phyloP scores from a whole-genome alignment of 1,140 invertebrate genomes.

The Aphelenchoides besseyi region DNA sequence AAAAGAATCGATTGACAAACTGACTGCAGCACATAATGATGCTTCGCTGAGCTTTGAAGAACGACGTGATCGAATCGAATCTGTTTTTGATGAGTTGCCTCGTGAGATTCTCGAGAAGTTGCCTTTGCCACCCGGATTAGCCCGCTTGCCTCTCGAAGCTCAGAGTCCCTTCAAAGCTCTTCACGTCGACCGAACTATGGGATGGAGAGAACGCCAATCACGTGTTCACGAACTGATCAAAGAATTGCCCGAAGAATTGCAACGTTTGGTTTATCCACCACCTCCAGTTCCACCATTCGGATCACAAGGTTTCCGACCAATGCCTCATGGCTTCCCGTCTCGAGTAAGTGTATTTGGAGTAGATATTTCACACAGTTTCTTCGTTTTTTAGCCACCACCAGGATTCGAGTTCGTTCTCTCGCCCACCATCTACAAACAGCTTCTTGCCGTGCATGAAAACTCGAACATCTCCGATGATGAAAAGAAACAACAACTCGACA shows the following conservation, averaged over 20 bases:
- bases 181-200: constrained; percentile 1
- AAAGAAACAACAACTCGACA: constrained; percentile 25
- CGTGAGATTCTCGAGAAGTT: constrained; percentile 5
- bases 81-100: constrained; percentile 13
- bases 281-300: neutral
- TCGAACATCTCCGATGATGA: constrained; percentile 1
- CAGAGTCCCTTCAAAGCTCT: neutral
- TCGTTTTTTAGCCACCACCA: constrained; percentile 19
- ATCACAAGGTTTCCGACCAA: neutral
- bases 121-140: constrained; percentile 9
- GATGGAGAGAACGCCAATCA: neutral
- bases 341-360: neutral
- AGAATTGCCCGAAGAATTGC: neutral
- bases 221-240: constrained; percentile 8
- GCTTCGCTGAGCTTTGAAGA: neutral
- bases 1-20: neutral
- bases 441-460: constrained; percentile 22
- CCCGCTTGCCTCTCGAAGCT: neutral
- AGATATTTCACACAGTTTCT: neutral
- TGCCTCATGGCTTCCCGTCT: neutral
- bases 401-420: constrained; percentile 24
- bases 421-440: constrained; percentile 25
- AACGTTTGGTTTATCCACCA: constrained; percentile 1
- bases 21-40: neutral
- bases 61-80: neutral